Evolutionary conservation across 2,113 vertebrate species (phyloP).

Genomic region (Tetrao urogallus): DNA sequence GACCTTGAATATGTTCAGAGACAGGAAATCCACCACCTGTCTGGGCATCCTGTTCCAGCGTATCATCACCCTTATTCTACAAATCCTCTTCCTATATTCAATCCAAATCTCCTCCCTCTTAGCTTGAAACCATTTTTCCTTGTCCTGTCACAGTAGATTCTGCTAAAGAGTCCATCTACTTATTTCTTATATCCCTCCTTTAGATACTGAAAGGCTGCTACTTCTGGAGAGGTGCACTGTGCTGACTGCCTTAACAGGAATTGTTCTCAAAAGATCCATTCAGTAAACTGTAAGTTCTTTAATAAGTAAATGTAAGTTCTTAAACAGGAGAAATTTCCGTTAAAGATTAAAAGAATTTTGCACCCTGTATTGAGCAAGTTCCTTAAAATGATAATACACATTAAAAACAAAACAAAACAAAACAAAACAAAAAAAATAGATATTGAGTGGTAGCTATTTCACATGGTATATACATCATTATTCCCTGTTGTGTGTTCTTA

Average conservation of each 20-base stretch:
- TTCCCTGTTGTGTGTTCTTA: background rate
- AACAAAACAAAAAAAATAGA: background rate
- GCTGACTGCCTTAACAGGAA: background rate
- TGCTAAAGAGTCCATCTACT: too few species aligned
- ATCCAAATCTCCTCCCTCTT: too few species aligned
- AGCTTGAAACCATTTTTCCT: too few species aligned
- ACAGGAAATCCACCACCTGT: too few species aligned
- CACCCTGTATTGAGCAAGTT: background rate
- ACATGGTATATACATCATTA: background rate
- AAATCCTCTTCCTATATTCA: too few species aligned
- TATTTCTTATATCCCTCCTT: too few species aligned
- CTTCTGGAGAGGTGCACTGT: background rate
- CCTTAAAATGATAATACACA: background rate
- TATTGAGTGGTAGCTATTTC: rapidly evolving
- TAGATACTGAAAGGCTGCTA: too few species aligned
- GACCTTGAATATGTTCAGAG: too few species aligned
- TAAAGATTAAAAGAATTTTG: background rate
- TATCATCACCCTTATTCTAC: too few species aligned
- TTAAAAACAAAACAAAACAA: background rate
- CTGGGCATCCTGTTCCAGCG: too few species aligned
- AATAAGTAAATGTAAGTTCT: background rate
- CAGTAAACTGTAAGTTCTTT: background rate
- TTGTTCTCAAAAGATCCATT: background rate
- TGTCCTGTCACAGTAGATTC: too few species aligned
- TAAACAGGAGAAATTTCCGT: background rate